phyloP scores from a whole-genome alignment of 2,888 invertebrate species.

The Carpatolechia fugitivella region DNA sequence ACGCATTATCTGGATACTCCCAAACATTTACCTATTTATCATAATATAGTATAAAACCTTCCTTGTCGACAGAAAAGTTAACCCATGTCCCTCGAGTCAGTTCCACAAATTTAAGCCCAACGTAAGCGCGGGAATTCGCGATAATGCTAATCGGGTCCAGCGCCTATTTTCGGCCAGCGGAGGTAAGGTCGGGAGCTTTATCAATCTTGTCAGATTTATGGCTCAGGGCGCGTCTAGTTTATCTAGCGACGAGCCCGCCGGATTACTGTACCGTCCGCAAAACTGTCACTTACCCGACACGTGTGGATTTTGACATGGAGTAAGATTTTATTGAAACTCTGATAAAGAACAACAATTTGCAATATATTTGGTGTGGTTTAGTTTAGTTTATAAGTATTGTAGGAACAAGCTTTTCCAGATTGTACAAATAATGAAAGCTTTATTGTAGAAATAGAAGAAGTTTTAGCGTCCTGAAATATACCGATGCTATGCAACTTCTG shows the following conservation, averaged over 20 bases:
- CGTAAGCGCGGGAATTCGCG: background rate
- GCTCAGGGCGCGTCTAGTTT: constrained; percentile 45
- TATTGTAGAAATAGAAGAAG: no score
- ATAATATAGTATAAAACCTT: no score
- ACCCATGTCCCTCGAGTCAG: background rate
- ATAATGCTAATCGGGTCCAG: constrained; percentile 16
- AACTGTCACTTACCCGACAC: constrained; percentile 13
- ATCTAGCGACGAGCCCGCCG: constrained; percentile 45
- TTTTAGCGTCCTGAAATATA: no score
- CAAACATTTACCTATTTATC: no score
- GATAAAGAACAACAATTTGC: no score
- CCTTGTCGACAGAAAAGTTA: no score
- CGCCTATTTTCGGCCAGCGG: background rate
- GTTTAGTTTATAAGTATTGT: no score
- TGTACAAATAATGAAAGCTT: background rate
- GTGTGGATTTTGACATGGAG: constrained; percentile 18
- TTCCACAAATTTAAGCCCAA: background rate
- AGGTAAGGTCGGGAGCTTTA: constrained; percentile 49
- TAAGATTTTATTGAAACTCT: no score
- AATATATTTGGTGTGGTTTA: no score
- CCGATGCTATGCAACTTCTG: no score
- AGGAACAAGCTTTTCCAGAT: no score
- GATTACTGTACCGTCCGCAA: constrained; percentile 33
- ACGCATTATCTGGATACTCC: no score
- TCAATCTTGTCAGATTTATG: constrained; percentile 70